Evolutionary conservation across 2,113 vertebrate species (phyloP), one percentile per base, ranked within the genome.

Genomic region (Pavo muticus): DNA sequence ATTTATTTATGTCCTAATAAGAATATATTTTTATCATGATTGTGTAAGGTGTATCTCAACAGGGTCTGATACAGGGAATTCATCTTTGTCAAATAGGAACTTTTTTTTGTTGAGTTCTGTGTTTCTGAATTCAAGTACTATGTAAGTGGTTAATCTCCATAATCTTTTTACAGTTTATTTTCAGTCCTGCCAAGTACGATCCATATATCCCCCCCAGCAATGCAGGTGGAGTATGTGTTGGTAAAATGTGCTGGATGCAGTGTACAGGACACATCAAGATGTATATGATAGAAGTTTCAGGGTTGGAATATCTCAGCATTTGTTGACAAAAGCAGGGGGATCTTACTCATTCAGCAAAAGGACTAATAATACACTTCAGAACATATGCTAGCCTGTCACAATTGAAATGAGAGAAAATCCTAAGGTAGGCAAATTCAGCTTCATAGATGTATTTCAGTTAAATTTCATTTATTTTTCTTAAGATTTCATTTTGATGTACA

Each of bases 81-180:
- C 4, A 40, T 81, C 45, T 88, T 84, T 48, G 17, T 39, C 47
- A 24, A 27, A 47, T 40, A 71, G 30, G 72, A 71, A 16, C 25
- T 72, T 65, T 86, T n/a, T 5, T 54, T 84, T 42, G 12, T 44
- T 32, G 75, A 56, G 20, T 15, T 72, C 29, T 9, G 12, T n/a
- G 52, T 77, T 86, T 64, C 52, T 81, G 52, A 73, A 45, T 80
- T 88, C 47, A 47, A 37, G 39, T 24, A 32, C 44, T 72, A 4
- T 68, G 80, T 74, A 67, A 60, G 63, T 82, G 52, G 39, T 68
- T 89, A 68, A 81, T 32, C 25, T 90, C 54, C 18, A 9, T 40
- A 85, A 25, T 44, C 37, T 61, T 87, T 91, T 91, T 87, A 40
- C 27, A 54, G 35, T 79, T 72, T 84, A 14, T 89, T 95, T 94